Evolutionary conservation across 2,797 vertebrate species (phyloP), one percentile per base, ranked within the genome.

Genomic region (Lagodon rhomboides): DNA sequence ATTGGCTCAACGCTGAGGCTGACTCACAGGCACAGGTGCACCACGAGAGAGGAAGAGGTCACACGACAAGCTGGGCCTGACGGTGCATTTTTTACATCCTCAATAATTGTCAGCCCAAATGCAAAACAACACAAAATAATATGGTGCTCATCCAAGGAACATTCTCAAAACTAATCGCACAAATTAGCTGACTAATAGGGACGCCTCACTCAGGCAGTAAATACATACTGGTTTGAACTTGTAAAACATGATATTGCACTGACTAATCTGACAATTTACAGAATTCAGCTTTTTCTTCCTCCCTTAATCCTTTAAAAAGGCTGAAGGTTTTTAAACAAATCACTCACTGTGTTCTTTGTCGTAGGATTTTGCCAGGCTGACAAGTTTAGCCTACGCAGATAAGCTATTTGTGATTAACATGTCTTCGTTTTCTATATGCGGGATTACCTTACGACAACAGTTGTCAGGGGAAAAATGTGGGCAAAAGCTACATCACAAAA

Each of bases 371-470:
- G 66, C 82, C 77, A 78, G 76, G 75, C 68, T 84, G 92, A 94
- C 89, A 93, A 80, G 91, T 89, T 91, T 65, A 86, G 71, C 81
- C 86, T 88, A 56, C 2, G 20, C 60, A n/a, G 70, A 72, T 80
- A 84, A 91, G 84, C 85, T 91, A 72, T 88, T 87, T 77, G 69
- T 77, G 87, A 94, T 91, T 90, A 90, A 85, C 79, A 43, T 38
- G 75, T 84, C 88, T 86, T 85, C 79, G 82, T 77, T 46, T 87
- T 87, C 82, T 80, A 69, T 83, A 76, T 75, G 23, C 4, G 1
- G 88, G 92, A 92, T 94, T 95, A 92, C 27, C 65, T 89, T 93
- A 92, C 92, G 93, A 92, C 81, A 95, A 94, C 94, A 95, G 70
- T 73, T 89, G 94, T 93, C 93, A 91, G 58, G 49, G 75, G 47